Evolutionary conservation across 2,797 vertebrate genomes (phyloP).

Genomic region (Clarias pachynema): DNA sequence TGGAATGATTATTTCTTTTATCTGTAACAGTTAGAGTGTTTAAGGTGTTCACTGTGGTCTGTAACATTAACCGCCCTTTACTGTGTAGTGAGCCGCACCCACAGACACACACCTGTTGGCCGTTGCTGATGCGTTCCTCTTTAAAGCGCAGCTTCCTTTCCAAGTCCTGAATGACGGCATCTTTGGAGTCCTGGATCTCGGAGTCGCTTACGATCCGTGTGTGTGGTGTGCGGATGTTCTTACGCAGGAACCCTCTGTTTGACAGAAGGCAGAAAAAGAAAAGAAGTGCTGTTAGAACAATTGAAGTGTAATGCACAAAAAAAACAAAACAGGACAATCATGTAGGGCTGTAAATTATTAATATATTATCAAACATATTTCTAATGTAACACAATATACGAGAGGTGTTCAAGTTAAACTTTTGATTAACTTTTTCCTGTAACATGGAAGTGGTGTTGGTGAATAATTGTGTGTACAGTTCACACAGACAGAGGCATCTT

Average conservation of each 20-base stretch:
- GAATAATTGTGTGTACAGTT: too few species aligned
- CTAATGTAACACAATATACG: neutral
- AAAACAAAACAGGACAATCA: neutral
- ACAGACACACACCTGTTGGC: slow-evolving; percentile 73
- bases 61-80: neutral
- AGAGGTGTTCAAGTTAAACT: too few species aligned
- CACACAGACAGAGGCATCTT: too few species aligned
- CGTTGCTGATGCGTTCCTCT: slow-evolving; percentile 93
- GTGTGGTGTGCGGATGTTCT: slow-evolving; percentile 71
- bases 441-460: too few species aligned
- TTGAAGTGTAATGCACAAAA: neutral
- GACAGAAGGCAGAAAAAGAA: slow-evolving; percentile 20
- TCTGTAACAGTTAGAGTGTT: neutral
- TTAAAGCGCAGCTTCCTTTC: slow-evolving; percentile 98
- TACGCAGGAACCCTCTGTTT: slow-evolving; percentile 68
- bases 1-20: neutral
- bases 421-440: too few species aligned
- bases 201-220: slow-evolving; percentile 85
- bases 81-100: neutral
- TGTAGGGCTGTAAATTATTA: neutral
- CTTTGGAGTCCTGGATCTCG: slow-evolving; percentile 97
- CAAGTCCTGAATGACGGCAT: slow-evolving; percentile 96
- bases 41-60: neutral
- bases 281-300: neutral
- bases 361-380: neutral